Base-by-base conservation (phyloP, 2,113 vertebrate genomes). In the Toxostoma redivivum region DNA sequence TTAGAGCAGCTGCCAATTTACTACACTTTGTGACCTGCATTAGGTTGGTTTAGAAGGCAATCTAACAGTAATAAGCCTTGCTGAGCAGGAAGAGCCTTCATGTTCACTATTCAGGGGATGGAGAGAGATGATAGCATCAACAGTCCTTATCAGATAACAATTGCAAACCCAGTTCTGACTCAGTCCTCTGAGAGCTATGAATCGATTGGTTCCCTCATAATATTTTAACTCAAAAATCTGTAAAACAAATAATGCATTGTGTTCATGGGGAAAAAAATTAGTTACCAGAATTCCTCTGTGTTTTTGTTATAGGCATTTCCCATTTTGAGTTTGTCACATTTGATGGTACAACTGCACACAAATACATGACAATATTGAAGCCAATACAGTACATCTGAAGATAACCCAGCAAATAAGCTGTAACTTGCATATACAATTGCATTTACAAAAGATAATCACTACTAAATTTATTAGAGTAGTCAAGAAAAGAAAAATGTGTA, bases 1-100 rank as follows among this genome's bases (percentile, higher is more conserved):
- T 87, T 93, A 86, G 90, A 96, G 77, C 81, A 80, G 42, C 44
- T 93, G 70, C 76, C 80, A 96, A 97, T 97, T 96, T 93, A 91
- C 50, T 70, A 64, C 25, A 89, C 62, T 95, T 95, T 89, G 48
- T 97, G 87, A 96, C 78, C 60, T 89, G 53, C 22, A 90, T 95
- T 94, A 95, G 70, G 58, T 91, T 77, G 64, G 44, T 93, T 96
- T 97, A 93, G 48, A 85, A 97, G 48, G 82, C 85, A 98, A 54
- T 94, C 85, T 95, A 85, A 84, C 35, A 86, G 58, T 53, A 96
- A 90, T 64, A 95, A 86, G 48, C 72, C 66, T 67, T 50, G 84
- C 70, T 81, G 60, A 85, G 91, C 38, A 88, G 69, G 71, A 96
- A 97, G 71, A 89, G 53, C 17, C 42, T 93, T 11, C 1, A 4